phyloP scores from a whole-genome alignment of 2,113 vertebrate genomes.

The Dermatemys mawii region DNA sequence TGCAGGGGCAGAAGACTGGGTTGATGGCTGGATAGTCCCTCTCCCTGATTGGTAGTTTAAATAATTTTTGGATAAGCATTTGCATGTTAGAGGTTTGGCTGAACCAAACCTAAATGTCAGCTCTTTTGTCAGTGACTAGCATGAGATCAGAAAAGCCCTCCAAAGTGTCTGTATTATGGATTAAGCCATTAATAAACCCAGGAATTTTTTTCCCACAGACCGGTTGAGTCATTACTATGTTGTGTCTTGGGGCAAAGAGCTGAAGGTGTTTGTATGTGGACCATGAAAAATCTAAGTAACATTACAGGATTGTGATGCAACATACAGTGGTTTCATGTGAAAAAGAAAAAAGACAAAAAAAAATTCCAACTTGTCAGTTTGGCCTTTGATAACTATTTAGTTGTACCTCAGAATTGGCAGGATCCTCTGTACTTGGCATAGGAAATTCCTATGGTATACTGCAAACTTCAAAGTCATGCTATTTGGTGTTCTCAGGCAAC shows the following conservation, averaged over 20 bases:
- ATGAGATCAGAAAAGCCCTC: neutral
- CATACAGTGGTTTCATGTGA: neutral
- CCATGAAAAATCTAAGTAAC: slow-evolving; percentile 31
- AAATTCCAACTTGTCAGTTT: neutral
- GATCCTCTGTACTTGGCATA: neutral
- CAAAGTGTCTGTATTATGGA: neutral
- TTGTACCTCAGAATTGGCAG: neutral
- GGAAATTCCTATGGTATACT: neutral
- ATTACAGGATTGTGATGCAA: neutral
- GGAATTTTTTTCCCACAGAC: neutral
- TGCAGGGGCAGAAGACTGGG: neutral
- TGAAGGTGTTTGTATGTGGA: neutral
- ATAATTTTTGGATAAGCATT: neutral
- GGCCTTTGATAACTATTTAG: neutral
- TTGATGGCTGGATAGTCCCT: neutral
- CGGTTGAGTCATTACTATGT: slow-evolving; percentile 2
- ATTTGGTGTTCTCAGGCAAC: neutral
- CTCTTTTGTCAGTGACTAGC: neutral
- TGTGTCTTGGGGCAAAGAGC: slow-evolving; percentile 17
- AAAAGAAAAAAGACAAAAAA: neutral
- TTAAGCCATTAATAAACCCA: neutral
- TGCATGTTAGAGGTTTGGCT: neutral
- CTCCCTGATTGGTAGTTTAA: fast-evolving
- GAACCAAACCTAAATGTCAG: neutral
- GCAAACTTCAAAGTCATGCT: neutral